phyloP scores from a whole-genome alignment of 64 coral and sea anemone species.

The Porites lutea region DNA sequence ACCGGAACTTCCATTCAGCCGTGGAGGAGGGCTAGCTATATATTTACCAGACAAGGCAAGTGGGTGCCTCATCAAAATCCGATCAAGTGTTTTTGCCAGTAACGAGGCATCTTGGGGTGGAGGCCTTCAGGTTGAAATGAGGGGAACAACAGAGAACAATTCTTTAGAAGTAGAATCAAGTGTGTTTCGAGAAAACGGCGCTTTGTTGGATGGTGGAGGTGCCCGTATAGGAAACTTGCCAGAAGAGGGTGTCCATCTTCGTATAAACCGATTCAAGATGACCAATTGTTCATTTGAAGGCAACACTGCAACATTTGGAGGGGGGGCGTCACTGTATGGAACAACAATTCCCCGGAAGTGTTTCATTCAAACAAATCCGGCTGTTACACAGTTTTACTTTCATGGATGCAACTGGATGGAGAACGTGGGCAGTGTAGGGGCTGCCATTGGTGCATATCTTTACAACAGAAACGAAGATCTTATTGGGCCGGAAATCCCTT shows the following conservation, averaged over 20 bases:
- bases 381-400: constrained; percentile 45
- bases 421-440: constrained; percentile 74
- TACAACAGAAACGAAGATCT: constrained; percentile 72
- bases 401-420: constrained; percentile 33
- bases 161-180: constrained; percentile 20
- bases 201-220: constrained; percentile 68
- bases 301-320: constrained; percentile 69
- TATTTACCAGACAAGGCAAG: constrained; percentile 59
- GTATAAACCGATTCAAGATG: constrained; percentile 21
- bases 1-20: constrained; percentile 70
- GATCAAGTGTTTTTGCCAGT: constrained; percentile 49
- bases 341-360: constrained; percentile 49
- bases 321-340: constrained; percentile 73
- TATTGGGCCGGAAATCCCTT: constrained; percentile 79
- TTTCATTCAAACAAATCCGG: background rate
- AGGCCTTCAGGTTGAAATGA: constrained; percentile 64
- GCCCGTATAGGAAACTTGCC: constrained; percentile 60
- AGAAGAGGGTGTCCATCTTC: background rate
- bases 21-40: constrained; percentile 82
- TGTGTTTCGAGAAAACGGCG: constrained; percentile 64
- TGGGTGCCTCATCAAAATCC: constrained; percentile 63
- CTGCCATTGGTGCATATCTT: constrained; percentile 75
- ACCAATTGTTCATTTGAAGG: constrained; percentile 27
- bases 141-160: constrained; percentile 48
- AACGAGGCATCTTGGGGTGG: constrained; percentile 84